Base-by-base conservation (phyloP, 2,888 invertebrate species). In the Leptopterna dolabrata region DNA sequence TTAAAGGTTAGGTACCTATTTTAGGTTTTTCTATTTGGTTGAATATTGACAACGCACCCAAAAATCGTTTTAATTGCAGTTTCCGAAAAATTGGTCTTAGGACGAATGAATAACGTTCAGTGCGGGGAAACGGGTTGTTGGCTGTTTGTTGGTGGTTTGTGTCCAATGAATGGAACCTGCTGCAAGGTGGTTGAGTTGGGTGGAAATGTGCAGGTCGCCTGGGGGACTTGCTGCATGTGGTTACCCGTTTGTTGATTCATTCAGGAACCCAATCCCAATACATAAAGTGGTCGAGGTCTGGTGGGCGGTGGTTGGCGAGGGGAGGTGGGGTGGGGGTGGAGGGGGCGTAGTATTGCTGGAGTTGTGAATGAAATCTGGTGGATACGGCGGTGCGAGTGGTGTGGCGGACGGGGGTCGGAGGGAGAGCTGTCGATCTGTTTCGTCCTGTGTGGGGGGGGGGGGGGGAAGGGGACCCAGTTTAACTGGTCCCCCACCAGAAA, bases 391-490 rank as follows among this genome's bases (percentile, higher is more conserved):
- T n/a, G 19, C 0, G 27, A 71, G 29, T 71, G 71, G 71, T n/a
- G 36, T 2, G 11, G 27, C 2, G 36, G 78, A 45, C 6, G 78
- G 78, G 78, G 36, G 41, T 36, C 43, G 76, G 41, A 76, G 76
- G 76, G 76, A 76, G 76, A 76, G 41, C 36, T 76, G 76, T 76
- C 36, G 76, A 76, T 41, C 30, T 71, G 36, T 36, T 2, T 71
- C 16, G 36, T 16, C 71, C n/a, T n/a, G n/a, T n/a, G n/a, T 19
- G 36, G 78, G 45, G 41, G 27, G 27, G 78, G 24, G 78, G 45
- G 41, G 71, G 78, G 78, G 78, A 63, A 63, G 78, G 78, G 78
- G 78, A 78, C 41, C 78, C 78, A 78, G 78, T 78, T 78, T 45
- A 45, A 78, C 78, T 27, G 45, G 27, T 45, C 78, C 45, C 43